Evolutionary conservation across 2,797 vertebrate genomes (phyloP), one percentile per base, ranked within the genome.

Genomic region (Bufotes viridis): DNA sequence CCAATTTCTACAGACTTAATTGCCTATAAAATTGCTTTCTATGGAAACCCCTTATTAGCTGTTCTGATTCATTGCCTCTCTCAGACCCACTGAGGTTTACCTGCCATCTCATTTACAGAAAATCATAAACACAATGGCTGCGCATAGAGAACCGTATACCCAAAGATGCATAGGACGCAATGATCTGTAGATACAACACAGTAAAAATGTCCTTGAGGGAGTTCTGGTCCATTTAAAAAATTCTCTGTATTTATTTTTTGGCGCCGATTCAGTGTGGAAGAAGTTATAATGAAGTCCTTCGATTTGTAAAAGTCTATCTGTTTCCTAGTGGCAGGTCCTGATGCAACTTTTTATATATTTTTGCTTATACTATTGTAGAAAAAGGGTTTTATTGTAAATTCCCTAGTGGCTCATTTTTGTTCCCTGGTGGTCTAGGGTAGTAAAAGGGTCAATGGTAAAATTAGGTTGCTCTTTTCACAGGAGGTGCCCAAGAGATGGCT

Each of bases 1-100:
- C 89, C 90, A 87, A 86, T 90, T 91, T 91, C 91, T 90, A 88
- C 82, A 90, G 88, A 85, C 88, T 90, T 89, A 90, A 91, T 90
- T 61, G 80, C 80, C 90, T 88, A 88, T 24, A 86, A 93, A 92
- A 91, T 90, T 91, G 87, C 84, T 87, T 82, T 87, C 69, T 74
- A 58, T 57, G 88, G 84, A 91, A 81, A 74, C 61, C 72, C 83
- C 88, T 51, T 49, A 24, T 55, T 88, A 81, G 24, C 84, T 87
- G 75, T 85, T 88, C 87, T 88, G 79, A 89, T 85, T 79, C 89
- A 88, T 86, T 82, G 88, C 86, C 34, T 75, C 86, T 78, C 58
- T 72, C 63, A 20, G 12, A 81, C 87, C 34, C 81, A 61, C 26
- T 2, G 72, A 85, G 80, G 67, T 82, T 90, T 90, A 78, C 74